A percentile compares a stretch with the other conserved stretches of the same genome.
phyloP scores from a whole-genome alignment of 2,797 vertebrate genomes.

The Enteromius anoplus region DNA sequence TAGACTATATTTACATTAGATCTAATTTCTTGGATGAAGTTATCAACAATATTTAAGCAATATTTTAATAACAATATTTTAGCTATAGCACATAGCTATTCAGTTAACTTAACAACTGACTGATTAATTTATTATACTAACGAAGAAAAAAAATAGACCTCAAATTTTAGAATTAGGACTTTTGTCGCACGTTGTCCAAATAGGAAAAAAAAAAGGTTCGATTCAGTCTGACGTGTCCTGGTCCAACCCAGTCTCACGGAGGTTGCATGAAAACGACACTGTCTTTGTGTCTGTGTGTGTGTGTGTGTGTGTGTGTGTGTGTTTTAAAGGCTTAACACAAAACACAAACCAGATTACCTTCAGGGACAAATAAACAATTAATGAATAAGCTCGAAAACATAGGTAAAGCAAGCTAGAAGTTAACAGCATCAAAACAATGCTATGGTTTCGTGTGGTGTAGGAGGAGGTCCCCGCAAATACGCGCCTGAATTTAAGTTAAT shows the following conservation, averaged over 20 bases:
- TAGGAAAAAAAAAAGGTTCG: background rate
- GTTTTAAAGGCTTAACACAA: background rate
- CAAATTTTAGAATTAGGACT: background rate
- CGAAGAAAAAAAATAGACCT: background rate
- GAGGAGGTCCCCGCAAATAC: background rate
- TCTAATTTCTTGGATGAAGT: background rate
- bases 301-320: background rate
- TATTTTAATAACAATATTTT: no score
- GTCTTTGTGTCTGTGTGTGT: background rate
- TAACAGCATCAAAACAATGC: background rate
- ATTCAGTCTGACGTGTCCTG: background rate
- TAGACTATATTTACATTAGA: background rate
- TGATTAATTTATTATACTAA: background rate
- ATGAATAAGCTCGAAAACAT: background rate
- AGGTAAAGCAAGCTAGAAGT: background rate
- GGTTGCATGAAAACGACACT: background rate
- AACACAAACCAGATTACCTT: background rate
- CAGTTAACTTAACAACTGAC: background rate
- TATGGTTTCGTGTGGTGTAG: background rate
- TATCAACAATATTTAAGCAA: background rate
- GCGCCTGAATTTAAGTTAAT: constrained; percentile 55
- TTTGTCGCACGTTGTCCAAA: background rate
- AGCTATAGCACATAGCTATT: background rate
- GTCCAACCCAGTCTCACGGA: background rate
- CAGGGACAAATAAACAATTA: background rate